Percentiles rank a stretch among this genome's conserved stretches.
Evolutionary conservation across 2,888 invertebrate species (phyloP).

Genomic region (Sminthurides aquaticus): DNA sequence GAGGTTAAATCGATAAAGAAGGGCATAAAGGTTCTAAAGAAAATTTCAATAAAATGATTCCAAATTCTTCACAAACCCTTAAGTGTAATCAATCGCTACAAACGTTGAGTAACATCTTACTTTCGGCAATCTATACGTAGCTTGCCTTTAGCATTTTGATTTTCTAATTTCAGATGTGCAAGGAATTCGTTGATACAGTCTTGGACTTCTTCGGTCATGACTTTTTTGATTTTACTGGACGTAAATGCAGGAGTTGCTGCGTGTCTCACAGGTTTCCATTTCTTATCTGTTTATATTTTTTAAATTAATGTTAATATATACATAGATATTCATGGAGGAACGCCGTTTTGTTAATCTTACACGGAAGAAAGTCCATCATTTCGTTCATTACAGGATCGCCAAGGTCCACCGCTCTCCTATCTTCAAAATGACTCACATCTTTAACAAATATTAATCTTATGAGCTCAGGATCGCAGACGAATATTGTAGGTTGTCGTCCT

Average conservation of each 20-base stretch:
- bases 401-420: constrained; percentile 28
- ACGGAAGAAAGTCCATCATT: constrained; percentile 38
- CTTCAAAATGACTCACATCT: constrained; percentile 34
- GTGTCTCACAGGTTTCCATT: constrained; percentile 38
- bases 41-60: no score
- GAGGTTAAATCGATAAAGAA: constrained; percentile 39
- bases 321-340: background rate
- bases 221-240: constrained; percentile 31
- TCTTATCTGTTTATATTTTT: constrained; percentile 29
- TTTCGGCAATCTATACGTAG: constrained; percentile 35
- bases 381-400: constrained; percentile 34
- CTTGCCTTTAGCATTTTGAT: constrained; percentile 21
- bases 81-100: no score
- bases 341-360: constrained; percentile 13
- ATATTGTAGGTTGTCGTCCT: constrained; percentile 37
- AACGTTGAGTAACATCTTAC: constrained; percentile 22
- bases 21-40: constrained; percentile 23
- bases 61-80: no score
- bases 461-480: constrained; percentile 37
- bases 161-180: constrained; percentile 22
- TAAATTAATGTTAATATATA: background rate
- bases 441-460: constrained; percentile 38
- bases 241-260: constrained; percentile 35
- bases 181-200: constrained; percentile 29
- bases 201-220: constrained; percentile 30